Conservation (phyloP, 2,113 vertebrate species). For the Ploceus nigricollis region DNA sequence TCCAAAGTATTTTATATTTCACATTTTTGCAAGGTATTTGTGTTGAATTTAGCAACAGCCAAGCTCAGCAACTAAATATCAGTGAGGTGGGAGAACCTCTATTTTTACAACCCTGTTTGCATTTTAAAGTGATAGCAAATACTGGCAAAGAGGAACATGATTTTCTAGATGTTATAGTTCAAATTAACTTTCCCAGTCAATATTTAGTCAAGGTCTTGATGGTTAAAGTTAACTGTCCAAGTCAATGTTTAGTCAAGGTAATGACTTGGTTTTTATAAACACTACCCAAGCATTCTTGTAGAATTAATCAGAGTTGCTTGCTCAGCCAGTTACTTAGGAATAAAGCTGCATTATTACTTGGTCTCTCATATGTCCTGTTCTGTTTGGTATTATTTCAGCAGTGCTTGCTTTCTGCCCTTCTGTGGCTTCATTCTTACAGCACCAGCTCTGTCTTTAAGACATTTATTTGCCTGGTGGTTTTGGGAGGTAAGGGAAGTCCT, state of each 20-base stretch:
- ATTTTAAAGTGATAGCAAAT: constrained; percentile 40
- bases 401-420: neutral
- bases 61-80: constrained; percentile 38
- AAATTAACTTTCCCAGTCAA: constrained; percentile 56
- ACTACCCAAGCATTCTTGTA: neutral
- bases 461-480: neutral
- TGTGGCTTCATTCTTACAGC: neutral
- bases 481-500: neutral
- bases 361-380: neutral
- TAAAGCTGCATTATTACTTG: neutral
- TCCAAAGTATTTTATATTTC: neutral
- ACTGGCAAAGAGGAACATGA: neutral
- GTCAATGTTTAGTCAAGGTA: constrained; percentile 60
- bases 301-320: constrained; percentile 50
- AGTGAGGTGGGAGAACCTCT: neutral
- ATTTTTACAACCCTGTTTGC: neutral
- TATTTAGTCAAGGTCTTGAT: constrained; percentile 52
- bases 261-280: constrained; percentile 54
- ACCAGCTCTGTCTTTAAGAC: neutral
- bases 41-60: neutral
- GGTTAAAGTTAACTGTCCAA: constrained; percentile 51
- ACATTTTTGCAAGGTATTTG: neutral
- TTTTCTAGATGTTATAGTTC: constrained; percentile 12
- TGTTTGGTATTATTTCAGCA: neutral
- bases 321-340: constrained; percentile 37